Conservation (phyloP, 2,888 invertebrate species). For the Ennomos erosarius region DNA sequence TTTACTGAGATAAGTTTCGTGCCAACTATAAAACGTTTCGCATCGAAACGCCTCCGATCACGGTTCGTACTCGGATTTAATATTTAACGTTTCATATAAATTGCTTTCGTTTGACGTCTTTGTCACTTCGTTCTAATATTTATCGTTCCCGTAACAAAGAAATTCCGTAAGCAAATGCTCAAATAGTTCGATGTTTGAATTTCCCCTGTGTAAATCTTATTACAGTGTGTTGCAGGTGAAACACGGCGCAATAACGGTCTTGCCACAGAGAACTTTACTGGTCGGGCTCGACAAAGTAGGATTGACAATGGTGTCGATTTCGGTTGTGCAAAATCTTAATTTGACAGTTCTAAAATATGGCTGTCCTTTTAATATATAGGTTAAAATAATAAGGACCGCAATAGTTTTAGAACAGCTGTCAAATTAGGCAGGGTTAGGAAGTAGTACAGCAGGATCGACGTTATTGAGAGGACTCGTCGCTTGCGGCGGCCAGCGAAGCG, state of each 20-base stretch:
- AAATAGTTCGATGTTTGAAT: slow-evolving; percentile 83
- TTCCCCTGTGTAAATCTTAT: slow-evolving; percentile 83
- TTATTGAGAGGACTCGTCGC: neutral
- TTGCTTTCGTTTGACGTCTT: slow-evolving; percentile 67
- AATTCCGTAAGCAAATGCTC: slow-evolving; percentile 79
- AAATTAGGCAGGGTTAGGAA: too few relatives aligned
- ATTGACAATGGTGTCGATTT: slow-evolving; percentile 47
- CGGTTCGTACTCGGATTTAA: slow-evolving; percentile 42
- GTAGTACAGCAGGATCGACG: slow-evolving; percentile 15
- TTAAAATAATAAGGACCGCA: too few relatives aligned
- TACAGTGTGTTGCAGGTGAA: slow-evolving; percentile 75
- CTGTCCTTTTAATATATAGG: too few relatives aligned
- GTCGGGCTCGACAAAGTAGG: slow-evolving; percentile 58
- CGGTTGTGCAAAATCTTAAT: too few relatives aligned
- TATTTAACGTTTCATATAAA: slow-evolving; percentile 60
- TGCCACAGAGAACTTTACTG: too few relatives aligned
- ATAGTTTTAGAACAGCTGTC: too few relatives aligned
- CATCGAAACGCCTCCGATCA: slow-evolving; percentile 25
- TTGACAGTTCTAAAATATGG: too few relatives aligned
- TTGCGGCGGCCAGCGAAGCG: slow-evolving; percentile 14
- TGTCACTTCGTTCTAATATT: slow-evolving; percentile 78
- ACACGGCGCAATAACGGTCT: slow-evolving; percentile 73
- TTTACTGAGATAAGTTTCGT: slow-evolving; percentile 27
- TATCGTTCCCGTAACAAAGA: slow-evolving; percentile 77
- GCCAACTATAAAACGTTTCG: slow-evolving; percentile 22